Evolutionary conservation across 2,797 vertebrate genomes (phyloP).

Genomic region (Cryptoblepharus egeriae): DNA sequence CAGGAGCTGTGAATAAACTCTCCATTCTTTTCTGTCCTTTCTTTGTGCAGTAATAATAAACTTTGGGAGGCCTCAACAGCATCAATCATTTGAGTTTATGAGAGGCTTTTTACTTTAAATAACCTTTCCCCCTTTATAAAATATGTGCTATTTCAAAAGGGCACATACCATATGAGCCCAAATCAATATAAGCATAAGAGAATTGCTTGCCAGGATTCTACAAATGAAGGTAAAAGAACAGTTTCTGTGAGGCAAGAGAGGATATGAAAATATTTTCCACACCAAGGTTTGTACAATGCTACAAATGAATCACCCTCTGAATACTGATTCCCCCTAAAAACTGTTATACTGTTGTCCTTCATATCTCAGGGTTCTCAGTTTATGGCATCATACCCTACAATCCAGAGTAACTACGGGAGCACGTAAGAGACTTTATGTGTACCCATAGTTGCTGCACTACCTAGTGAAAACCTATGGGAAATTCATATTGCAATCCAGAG

Average conservation of each 20-base stretch:
- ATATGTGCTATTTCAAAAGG: slow-evolving; percentile 1
- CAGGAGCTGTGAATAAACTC: slow-evolving; percentile 59
- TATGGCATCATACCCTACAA: no score
- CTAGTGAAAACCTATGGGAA: no score
- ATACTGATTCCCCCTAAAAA: not conserved
- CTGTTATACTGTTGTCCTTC: not conserved
- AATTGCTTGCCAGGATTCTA: not conserved
- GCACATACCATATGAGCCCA: not conserved
- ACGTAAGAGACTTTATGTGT: no score
- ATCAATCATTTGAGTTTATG: slow-evolving; percentile 6
- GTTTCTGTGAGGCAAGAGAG: not conserved
- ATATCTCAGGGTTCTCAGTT: not conserved
- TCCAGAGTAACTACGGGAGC: no score
- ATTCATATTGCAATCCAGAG: no score
- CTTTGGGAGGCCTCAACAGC: not conserved
- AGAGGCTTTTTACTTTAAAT: slow-evolving; percentile 29
- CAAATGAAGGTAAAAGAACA: not conserved
- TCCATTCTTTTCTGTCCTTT: not conserved
- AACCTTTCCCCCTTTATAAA: slow-evolving; percentile 4
- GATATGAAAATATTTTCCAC: not conserved
- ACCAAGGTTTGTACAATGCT: not conserved
- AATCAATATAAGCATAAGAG: not conserved
- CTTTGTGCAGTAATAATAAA: slow-evolving; percentile 35
- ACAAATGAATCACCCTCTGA: not conserved
- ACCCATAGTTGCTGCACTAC: no score